Percentiles rank a stretch among this genome's conserved stretches.
Evolutionary conservation across 2,797 vertebrate genomes (phyloP).

Genomic region (Ficedula albicollis): DNA sequence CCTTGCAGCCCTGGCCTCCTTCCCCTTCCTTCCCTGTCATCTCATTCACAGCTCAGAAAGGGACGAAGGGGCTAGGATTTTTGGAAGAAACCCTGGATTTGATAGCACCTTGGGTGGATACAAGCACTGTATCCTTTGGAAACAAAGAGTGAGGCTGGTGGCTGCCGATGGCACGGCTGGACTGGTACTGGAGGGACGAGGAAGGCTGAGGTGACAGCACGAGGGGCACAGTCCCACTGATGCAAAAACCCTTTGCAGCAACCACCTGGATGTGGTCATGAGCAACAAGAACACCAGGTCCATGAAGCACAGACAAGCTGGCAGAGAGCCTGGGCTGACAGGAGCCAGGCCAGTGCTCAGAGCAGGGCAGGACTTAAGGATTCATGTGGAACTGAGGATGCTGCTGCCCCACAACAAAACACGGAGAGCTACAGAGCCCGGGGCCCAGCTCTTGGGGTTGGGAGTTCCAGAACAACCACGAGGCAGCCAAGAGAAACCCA

Average conservation of each 20-base stretch:
- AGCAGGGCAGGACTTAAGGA: neutral
- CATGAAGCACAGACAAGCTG: neutral
- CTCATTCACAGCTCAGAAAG: constrained; percentile 48
- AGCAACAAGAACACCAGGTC: neutral
- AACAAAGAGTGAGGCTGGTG: constrained; percentile 27
- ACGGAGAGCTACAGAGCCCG: neutral
- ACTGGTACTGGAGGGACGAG: neutral
- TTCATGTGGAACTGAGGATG: neutral
- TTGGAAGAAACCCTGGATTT: constrained; percentile 39
- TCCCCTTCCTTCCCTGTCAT: constrained; percentile 27
- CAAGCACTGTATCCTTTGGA: constrained; percentile 34
- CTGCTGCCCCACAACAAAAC: neutral
- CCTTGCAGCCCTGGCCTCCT: neutral
- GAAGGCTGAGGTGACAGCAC: neutral
- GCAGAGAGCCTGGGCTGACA: neutral
- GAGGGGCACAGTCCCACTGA: neutral
- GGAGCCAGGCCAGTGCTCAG: neutral
- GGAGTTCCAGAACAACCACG: neutral
- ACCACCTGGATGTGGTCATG: neutral
- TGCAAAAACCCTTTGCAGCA: neutral
- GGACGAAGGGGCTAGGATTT: constrained; percentile 6
- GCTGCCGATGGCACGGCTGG: neutral
- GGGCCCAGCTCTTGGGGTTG: neutral
- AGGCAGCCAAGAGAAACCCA: neutral
- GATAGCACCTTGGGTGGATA: constrained; percentile 55